Percentiles rank a stretch among this genome's conserved stretches.
phyloP scores from a whole-genome alignment of 2,797 vertebrate species.

The Sebastes flavidus region DNA sequence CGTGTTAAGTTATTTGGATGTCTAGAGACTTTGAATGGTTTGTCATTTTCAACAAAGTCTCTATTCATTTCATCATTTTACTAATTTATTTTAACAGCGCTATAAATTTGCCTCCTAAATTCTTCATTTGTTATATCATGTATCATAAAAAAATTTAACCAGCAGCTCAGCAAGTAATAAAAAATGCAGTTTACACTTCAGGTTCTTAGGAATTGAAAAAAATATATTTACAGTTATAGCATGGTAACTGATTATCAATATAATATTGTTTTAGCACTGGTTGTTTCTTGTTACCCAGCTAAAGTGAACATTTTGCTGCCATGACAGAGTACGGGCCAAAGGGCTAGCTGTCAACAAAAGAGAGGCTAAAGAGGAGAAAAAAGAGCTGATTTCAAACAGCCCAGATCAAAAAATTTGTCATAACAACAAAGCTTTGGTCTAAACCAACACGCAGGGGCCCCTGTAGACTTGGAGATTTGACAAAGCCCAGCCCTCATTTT shows the following conservation, averaged over 20 bases:
- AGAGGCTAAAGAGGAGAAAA: conserved; percentile 83
- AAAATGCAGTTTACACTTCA: background rate
- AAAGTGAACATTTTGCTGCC: conserved; percentile 81
- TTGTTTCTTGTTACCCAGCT: conserved; percentile 31
- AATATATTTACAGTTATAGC: background rate
- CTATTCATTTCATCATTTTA: background rate
- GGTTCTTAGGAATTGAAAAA: background rate
- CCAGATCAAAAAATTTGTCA: conserved; percentile 93
- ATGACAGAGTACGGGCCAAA: conserved; percentile 89
- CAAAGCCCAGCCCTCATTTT: conserved; percentile 88
- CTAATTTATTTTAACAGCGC: background rate
- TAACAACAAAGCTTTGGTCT: conserved; percentile 92
- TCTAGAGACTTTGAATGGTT: conserved; percentile 14
- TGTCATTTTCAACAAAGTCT: conserved; percentile 15
- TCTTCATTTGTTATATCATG: background rate
- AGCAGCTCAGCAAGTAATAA: background rate
- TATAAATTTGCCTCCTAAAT: background rate
- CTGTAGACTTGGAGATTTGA: conserved; percentile 86
- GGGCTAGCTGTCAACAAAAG: conserved; percentile 84
- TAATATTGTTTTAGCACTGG: conserved; percentile 10
- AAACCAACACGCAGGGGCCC: conserved; percentile 88
- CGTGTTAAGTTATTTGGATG: conserved; percentile 17
- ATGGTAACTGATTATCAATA: background rate
- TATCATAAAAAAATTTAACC: background rate
- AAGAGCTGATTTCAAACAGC: conserved; percentile 88